These are phyloP conservation scores for Gambelia wislizenii DNA, from an alignment of 2,797 vertebrate species.

Conservation along the genomic window DNA sequence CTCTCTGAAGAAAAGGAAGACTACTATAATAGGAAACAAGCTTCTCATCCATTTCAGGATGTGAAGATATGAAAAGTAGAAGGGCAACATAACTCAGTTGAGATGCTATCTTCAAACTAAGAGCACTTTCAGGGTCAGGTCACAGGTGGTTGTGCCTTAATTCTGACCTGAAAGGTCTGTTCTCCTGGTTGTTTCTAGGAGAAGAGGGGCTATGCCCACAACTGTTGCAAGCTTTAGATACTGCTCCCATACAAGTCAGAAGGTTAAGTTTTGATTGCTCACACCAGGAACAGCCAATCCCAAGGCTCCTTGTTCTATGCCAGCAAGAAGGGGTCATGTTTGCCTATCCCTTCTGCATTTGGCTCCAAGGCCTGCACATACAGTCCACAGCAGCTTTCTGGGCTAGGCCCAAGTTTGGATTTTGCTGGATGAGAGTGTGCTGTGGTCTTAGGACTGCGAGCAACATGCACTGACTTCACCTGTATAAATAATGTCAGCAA, in stretches of 20 bases:
- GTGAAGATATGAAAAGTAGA: background rate
- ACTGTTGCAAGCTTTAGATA: background rate
- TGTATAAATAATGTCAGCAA: too few species aligned
- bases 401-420: background rate
- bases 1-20: background rate
- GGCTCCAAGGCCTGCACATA: background rate
- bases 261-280: background rate
- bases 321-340: background rate
- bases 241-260: background rate
- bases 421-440: too few species aligned
- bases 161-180: background rate
- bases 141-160: background rate
- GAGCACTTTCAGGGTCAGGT: background rate
- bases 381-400: background rate
- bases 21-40: background rate
- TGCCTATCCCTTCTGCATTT: background rate
- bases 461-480: too few species aligned
- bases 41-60: background rate
- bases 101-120: background rate
- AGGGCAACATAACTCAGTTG: background rate
- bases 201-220: too few species aligned
- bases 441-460: too few species aligned
- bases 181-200: background rate
- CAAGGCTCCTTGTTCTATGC: background rate
- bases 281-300: background rate